Base-by-base conservation (phyloP, 2,797 vertebrate genomes). In the Uromys caudimaculatus region DNA sequence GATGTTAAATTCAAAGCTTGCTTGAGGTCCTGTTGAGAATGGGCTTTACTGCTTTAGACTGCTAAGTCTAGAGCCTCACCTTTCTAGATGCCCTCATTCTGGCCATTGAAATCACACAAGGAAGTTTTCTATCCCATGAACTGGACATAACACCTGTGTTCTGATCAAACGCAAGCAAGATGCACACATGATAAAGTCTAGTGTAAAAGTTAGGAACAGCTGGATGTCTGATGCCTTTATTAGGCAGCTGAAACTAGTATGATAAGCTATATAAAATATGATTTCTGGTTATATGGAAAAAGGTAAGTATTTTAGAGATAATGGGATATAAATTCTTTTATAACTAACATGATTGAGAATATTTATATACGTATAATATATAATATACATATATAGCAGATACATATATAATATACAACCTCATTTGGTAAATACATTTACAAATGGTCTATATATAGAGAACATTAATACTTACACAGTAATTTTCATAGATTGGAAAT, bases 231-330 rank as follows among this genome's bases (percentile, higher is more conserved):
- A 52, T 47, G 8, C 6, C 9, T 92, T 95, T 17, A 58, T 29
- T 79, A 41, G 82, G 13, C 7, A 50, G 17, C 11, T 71, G 54
- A 95, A 93, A 91, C 84, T 69, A 77, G 16, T 50, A 67, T 47
- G 4, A 71, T 2, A 16, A 84, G 88, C 13, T 76, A 84, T 13
- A 38, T 44, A 77, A 12, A 9, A 90, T 89, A 67, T 50, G 4
- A 83, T 89, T 50, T 64, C 32, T 93, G 83, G 24, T 67, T 88
- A 64, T 41, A 86, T 78, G 21, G 85, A 24, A 76, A 91, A 71
- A 93, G 85, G 23, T 50, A 50, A 64, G 50, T 60, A 60, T 24
- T 95, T 21, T 79, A 12, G 29, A 78, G n/a, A 13, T 41, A 19
- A 60, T 82, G 27, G 2, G 0, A 9, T 62, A 8, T 32, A 83